phyloP scores from a whole-genome alignment of 2,797 vertebrate species.

The Arctocebus calabarensis region DNA sequence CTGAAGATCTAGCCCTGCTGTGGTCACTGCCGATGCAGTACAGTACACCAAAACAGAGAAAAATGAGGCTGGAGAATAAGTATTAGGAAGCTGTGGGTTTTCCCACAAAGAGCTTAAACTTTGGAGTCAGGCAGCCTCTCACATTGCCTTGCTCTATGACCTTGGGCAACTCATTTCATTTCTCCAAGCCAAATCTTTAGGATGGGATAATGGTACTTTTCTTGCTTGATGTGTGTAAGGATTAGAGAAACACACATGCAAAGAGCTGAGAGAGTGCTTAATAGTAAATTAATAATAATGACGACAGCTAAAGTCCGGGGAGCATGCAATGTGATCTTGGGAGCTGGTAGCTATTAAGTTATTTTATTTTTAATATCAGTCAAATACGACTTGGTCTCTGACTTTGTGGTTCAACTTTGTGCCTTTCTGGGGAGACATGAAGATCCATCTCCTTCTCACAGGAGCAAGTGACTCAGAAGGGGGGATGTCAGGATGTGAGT shows the following conservation, averaged over 20 bases:
- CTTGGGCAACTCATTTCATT: background rate
- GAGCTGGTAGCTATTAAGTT: background rate
- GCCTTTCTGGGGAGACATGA: background rate
- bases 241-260: background rate
- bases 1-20: background rate
- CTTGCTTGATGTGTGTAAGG: background rate
- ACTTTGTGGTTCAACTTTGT: background rate
- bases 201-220: background rate
- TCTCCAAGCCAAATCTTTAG: slow-evolving; percentile 11
- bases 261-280: background rate
- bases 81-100: background rate
- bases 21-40: background rate
- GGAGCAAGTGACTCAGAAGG: background rate
- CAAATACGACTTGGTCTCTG: background rate
- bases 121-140: background rate
- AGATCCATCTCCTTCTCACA: background rate
- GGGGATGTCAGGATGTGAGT: background rate
- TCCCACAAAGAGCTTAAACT: background rate
- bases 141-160: background rate
- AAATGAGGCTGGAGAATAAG: background rate
- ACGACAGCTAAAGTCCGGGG: background rate
- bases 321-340: background rate
- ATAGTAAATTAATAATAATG: background rate
- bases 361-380: slow-evolving; percentile 1
- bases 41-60: background rate